Conservation (phyloP, 2,797 vertebrate species). For the Platyrinchus mystaceus region DNA sequence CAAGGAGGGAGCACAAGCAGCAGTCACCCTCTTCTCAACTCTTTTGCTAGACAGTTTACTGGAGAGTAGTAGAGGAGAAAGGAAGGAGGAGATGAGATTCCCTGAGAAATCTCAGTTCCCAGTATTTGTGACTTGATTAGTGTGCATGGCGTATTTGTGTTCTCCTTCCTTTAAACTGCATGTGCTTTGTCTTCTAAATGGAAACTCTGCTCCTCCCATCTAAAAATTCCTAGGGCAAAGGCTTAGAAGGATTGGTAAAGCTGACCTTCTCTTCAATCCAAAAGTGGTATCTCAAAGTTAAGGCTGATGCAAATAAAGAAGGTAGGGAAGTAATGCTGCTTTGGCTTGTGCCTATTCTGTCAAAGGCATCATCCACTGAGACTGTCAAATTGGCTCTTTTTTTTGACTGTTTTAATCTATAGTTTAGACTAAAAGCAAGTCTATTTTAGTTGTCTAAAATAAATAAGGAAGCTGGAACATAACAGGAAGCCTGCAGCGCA, state of each 20-base stretch:
- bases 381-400: background rate
- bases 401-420: background rate
- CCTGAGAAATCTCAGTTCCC: background rate
- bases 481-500: background rate
- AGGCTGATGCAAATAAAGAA: background rate
- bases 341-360: conserved; percentile 33
- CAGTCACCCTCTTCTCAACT: background rate
- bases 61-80: background rate
- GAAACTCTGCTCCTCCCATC: background rate
- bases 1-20: background rate
- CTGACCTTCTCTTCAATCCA: background rate
- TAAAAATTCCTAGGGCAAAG: background rate
- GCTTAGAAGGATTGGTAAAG: background rate
- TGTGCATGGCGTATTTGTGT: fast-evolving
- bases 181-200: background rate
- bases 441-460: conserved; percentile 28
- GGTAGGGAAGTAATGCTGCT: background rate
- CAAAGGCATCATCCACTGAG: background rate
- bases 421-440: conserved; percentile 1
- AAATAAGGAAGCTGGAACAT: background rate
- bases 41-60: background rate
- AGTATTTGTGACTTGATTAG: background rate
- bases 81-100: background rate
- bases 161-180: fast-evolving
- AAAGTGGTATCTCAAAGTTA: background rate